Evolutionary conservation across 2,888 invertebrate species (phyloP), one percentile per base, ranked within the genome.

Genomic region (Rambutsinella grinnellia): DNA sequence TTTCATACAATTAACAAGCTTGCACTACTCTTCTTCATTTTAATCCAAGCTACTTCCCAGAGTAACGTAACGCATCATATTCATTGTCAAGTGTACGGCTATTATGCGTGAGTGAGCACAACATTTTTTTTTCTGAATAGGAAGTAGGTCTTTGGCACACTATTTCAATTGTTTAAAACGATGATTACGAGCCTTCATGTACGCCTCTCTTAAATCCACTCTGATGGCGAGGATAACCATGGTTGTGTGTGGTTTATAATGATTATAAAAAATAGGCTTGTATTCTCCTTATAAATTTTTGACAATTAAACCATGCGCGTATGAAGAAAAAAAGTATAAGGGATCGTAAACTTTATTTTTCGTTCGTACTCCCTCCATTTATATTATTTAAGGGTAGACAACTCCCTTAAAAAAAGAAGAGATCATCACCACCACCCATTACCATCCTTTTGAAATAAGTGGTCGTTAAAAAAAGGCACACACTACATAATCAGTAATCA

Each of bases 61-160:
- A 36, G 36, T 13, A 36, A 13, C 36, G 5, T 13, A 36, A 13
- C 36, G 6, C 36, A 36, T 8, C 36, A 36, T 36, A 36, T 36
- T 62, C 70, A 75, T 75, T 75, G 75, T 75, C 75, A 75, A 68
- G 75, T 56, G 23, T 60, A 72, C 17, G 67, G 65, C 51, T 19
- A 51, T 61, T 65, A 53, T 76, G 69, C 65, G 69, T 76, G 63
- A 60, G 58, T 53, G 51, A 58, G 51, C 46, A 54, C 24, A 49
- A 36, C 36, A 19, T n/a, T 61, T 61, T 67, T 57, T 54, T 61
- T 61, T 67, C 47, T 54, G 76, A 81, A 78, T 81, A 82, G 81
- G 82, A 83, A 83, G 82, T 83, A 83, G 82, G 82, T 80, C 81
- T 79, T 81, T 81, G 82, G 82, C 80, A 79, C 81, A 81, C 80